Base-by-base conservation (phyloP, 2,113 vertebrate genomes). In the Anolis carolinensis region DNA sequence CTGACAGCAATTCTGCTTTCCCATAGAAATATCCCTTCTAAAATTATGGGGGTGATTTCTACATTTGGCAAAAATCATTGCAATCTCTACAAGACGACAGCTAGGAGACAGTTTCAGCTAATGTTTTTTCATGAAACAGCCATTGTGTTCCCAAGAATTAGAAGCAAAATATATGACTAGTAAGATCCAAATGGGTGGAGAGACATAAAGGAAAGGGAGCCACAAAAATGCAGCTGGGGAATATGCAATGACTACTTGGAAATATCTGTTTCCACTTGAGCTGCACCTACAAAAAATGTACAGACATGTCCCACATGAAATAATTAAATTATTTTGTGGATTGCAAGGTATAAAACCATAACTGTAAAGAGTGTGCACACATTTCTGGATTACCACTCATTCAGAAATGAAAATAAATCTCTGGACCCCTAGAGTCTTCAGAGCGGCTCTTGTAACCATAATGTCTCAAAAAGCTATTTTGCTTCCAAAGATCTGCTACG, bases 391-490 rank as follows among this genome's bases (percentile, higher is more conserved):
- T 48, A 84, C 81, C 16, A 80, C 59, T 79, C 80, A 83, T 34
- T 77, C 25, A 84, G 76, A 93, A 67, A 70, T 77, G 90, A 89
- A 88, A 67, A 86, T 8, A 90, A 79, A 77, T 72, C 62, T 88
- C 78, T 62, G n/a, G n/a, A 83, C n/a, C 30, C 67, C 78, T 62
- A 74, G 0, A 86, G 85, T 55, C 88, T 92, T 89, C 30, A 73
- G 23, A 91, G 81, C 32, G 89, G 63, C 52, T 86, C 25, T 81
- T 86, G 0, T 72, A 90, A 83, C 21, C 74, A 20, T 81, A 79
- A 86, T 4, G 34, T 75, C 44, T 86, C 76, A 82, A 50, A 91
- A 88, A 92, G 68, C 71, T 87, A 89, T 83, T 94, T 90, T 79
- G 86, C 44, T 83, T 86, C 85, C 84, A 81, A 89, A 82, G 79